Evolutionary conservation across 2,113 vertebrate species (phyloP).

Genomic region (Muscicapa adusta): DNA sequence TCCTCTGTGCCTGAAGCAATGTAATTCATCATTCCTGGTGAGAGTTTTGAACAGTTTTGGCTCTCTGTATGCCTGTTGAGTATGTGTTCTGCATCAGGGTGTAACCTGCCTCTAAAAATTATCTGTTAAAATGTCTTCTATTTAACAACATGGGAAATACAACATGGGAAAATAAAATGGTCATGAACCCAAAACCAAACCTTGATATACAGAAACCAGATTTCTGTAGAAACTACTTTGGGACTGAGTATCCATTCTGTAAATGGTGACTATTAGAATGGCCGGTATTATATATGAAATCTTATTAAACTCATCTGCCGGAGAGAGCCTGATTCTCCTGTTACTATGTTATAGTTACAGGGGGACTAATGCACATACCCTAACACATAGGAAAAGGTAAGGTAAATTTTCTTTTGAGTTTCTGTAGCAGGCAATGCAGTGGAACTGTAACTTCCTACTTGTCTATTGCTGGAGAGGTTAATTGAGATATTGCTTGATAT

Average conservation of each 20-base stretch:
- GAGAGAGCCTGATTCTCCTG: background rate
- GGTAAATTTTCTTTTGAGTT: background rate
- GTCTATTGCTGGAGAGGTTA: background rate
- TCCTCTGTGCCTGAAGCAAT: background rate
- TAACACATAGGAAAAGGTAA: background rate
- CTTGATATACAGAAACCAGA: background rate
- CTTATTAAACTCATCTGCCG: background rate
- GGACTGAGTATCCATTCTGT: background rate
- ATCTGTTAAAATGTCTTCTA: background rate
- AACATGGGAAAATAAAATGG: background rate
- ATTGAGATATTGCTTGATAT: background rate
- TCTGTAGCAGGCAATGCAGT: background rate
- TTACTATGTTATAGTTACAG: background rate
- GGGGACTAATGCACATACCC: background rate
- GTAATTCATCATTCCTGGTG: background rate
- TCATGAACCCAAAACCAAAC: background rate
- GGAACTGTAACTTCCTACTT: background rate
- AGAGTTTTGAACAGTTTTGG: background rate
- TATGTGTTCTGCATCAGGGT: background rate
- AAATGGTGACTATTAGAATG: background rate
- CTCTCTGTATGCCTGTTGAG: background rate
- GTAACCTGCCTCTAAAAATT: background rate
- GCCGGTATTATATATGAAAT: background rate
- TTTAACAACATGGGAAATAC: background rate
- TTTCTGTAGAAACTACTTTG: background rate